A percentile compares a stretch with the other conserved stretches of the same genome.
phyloP scores from a whole-genome alignment of 2,113 vertebrate genomes.

The Pangasianodon hypophthalmus region DNA sequence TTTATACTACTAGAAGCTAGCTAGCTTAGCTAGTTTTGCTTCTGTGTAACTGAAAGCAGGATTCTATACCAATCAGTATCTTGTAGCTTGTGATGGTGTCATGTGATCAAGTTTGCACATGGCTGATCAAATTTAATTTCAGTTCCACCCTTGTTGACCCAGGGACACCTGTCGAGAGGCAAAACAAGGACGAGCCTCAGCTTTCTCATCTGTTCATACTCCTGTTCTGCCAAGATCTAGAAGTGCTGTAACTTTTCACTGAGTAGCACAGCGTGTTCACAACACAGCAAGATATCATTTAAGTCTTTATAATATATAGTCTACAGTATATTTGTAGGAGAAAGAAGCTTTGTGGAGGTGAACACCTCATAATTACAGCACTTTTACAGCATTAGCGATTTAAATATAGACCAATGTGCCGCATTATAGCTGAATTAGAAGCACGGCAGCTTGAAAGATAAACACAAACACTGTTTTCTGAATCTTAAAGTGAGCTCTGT shows the following conservation, averaged over 20 bases:
- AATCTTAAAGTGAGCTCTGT: background rate
- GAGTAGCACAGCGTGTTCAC: background rate
- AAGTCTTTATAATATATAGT: background rate
- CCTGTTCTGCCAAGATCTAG: background rate
- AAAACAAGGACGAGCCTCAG: background rate
- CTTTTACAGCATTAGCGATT: slow-evolving; percentile 20
- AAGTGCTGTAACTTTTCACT: background rate
- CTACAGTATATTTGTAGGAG: background rate
- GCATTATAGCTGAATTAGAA: slow-evolving; percentile 7
- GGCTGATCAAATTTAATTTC: background rate
- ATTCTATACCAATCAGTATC: no score
- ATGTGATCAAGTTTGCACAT: slow-evolving; percentile 8
- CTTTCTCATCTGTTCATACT: background rate
- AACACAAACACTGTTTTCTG: slow-evolving; percentile 9
- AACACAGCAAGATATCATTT: background rate
- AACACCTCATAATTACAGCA: slow-evolving; percentile 14
- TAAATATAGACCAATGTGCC: background rate
- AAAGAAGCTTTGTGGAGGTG: background rate
- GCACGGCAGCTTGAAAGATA: slow-evolving; percentile 6
- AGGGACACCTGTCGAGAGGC: background rate
- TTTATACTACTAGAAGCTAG: background rate
- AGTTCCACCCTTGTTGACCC: background rate
- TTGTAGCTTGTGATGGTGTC: background rate
- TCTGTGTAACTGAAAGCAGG: background rate
- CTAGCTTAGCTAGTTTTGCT: background rate